A percentile compares a stretch with the other conserved stretches of the same genome.
phyloP scores from a whole-genome alignment of 2,797 vertebrate species.

The Pempheris klunzingeri region DNA sequence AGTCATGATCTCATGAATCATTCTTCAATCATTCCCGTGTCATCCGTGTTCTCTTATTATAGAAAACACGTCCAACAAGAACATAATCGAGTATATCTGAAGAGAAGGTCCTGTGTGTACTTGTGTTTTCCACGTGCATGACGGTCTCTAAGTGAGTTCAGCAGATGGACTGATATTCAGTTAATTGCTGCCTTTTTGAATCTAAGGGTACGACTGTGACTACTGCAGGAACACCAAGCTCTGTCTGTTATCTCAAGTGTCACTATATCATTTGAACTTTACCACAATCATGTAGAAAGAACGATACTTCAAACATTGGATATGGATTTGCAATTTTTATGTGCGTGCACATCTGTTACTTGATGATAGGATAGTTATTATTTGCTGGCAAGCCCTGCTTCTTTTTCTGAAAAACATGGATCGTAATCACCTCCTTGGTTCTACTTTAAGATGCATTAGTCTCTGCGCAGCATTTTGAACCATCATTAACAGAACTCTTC shows the following conservation, averaged over 20 bases:
- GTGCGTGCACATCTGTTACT: no score
- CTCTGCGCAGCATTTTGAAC: not conserved
- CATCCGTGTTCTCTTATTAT: not conserved
- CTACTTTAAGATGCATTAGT: not conserved
- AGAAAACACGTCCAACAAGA: not conserved
- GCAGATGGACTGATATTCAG: constrained; percentile 18
- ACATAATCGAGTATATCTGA: not conserved
- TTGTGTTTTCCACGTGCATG: constrained; percentile 12
- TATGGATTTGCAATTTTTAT: not conserved
- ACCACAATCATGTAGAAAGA: not conserved
- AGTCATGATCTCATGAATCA: not conserved
- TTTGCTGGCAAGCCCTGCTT: not conserved
- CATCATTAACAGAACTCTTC: not conserved
- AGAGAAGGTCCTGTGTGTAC: not conserved
- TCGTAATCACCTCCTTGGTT: not conserved
- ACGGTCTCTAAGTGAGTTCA: constrained; percentile 3
- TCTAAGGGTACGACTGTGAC: constrained; percentile 1
- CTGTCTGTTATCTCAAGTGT: not conserved
- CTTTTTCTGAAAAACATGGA: not conserved
- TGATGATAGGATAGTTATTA: not conserved
- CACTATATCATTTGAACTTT: not conserved
- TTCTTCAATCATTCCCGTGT: not conserved
- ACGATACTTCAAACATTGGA: not conserved
- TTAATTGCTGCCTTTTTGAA: not conserved
- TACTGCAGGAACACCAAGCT: not conserved